Evolutionary conservation across 2,113 vertebrate species (phyloP), one percentile per base, ranked within the genome.

Genomic region (Nesogale talazaci): DNA sequence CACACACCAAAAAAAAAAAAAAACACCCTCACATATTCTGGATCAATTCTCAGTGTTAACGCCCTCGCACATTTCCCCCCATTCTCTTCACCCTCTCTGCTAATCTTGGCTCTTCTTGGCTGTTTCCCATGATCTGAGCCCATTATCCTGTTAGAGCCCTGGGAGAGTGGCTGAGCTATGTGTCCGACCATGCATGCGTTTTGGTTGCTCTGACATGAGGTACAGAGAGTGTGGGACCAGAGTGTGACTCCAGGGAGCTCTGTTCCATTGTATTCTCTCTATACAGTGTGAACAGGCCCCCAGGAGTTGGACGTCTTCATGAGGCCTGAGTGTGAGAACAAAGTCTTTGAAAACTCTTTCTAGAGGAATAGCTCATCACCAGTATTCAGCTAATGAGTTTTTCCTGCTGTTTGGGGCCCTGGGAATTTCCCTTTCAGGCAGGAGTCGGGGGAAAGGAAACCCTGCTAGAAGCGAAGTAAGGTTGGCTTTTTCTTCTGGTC

Each of bases 301-400:
- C 52, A 38, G n/a, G 42, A 88, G 42, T 27, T 91, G 42, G 31
- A 38, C n/a, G 81, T 31, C 42, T 34, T 78, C 57, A 31, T 69
- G 86, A 80, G 59, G 85, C 69, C 61, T 83, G 72, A 86, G 20
- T 46, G 11, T 92, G 36, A 25, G 65, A 92, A 90, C 52, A 38
- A 94, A 92, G 11, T 83, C 40, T 81, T 72, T 86, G 42, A 88
- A 79, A 76, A 75, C 31, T 67, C 89, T 59, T 86, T 67, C 86
- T 70, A 79, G 59, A 93, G 85, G 96, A 95, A 90, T 23, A 61
- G 56, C 42, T 89, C 72, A 56, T 89, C 86, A 91, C 70, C 52
- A 61, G 89, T 76, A 29, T 16, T 77, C 22, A 72, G 74, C 83
- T 79, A 92, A 67, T 67, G 70, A 91, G 78, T 31, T 85, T 85